Percentiles rank a stretch among this genome's conserved stretches.
These are phyloP conservation scores for Corythornis leucogaster DNA, from an alignment of 2,797 vertebrate species.

Conservation along the genomic window DNA sequence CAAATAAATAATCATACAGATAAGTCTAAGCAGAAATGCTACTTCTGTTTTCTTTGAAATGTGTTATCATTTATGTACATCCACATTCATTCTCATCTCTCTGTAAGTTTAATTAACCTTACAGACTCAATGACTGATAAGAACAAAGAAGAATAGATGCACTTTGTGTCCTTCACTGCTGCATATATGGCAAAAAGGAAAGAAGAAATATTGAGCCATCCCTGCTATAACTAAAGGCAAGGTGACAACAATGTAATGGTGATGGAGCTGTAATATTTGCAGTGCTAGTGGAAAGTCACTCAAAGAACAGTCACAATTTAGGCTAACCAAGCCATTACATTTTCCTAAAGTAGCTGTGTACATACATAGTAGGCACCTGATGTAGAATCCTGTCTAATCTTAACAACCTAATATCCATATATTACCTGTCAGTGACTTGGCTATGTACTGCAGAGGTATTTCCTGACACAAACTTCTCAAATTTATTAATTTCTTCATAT, in stretches of 20 bases:
- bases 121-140: background rate
- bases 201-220: background rate
- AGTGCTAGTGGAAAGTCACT: background rate
- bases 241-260: background rate
- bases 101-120: background rate
- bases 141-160: background rate
- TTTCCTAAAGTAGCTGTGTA: background rate
- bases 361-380: background rate
- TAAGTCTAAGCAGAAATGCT: background rate
- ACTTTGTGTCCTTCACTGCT: background rate
- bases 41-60: background rate
- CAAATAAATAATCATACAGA: background rate
- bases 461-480: constrained; percentile 85
- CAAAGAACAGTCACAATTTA: background rate
- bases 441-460: constrained; percentile 4
- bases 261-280: background rate
- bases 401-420: background rate
- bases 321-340: background rate
- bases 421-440: constrained; percentile 72
- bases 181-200: background rate
- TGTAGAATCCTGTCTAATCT: background rate
- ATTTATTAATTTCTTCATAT: constrained; percentile 85
- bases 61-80: background rate
- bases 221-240: background rate
- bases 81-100: background rate